Conservation (phyloP, 2,888 invertebrate genomes). For the Aphrophora alni region DNA sequence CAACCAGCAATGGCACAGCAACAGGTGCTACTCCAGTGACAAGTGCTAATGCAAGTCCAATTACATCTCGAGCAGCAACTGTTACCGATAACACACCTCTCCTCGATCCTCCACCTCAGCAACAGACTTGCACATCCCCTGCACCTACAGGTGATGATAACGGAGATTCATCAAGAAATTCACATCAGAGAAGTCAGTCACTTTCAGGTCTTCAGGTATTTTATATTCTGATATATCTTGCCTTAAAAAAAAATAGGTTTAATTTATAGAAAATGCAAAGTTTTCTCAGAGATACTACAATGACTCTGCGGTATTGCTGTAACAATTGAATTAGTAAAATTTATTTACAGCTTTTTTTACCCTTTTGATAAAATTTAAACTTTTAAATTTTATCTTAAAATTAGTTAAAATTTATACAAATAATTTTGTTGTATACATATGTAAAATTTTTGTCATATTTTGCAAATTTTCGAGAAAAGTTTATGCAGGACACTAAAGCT, state of each 20-base stretch:
- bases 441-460: too few relatives aligned
- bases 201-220: conserved; percentile 56
- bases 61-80: conserved; percentile 70
- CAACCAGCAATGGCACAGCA: conserved; percentile 63
- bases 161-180: conserved; percentile 27
- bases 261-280: too few relatives aligned
- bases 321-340: neutral
- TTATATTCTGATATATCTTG: too few relatives aligned
- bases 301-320: neutral
- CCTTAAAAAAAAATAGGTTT: too few relatives aligned
- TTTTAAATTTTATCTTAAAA: too few relatives aligned
- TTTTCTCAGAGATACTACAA: neutral
- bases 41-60: conserved; percentile 87
- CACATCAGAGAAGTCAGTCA: conserved; percentile 58
- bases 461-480: too few relatives aligned
- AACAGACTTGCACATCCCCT: conserved; percentile 54
- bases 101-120: conserved; percentile 51
- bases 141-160: conserved; percentile 44
- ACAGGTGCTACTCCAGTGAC: conserved; percentile 83
- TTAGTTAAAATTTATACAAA: too few relatives aligned
- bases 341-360: too few relatives aligned
- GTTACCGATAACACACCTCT: conserved; percentile 58
- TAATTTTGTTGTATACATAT: too few relatives aligned
- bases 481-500: too few relatives aligned
- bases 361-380: too few relatives aligned